A percentile compares a stretch with the other conserved stretches of the same genome.
phyloP scores from a whole-genome alignment of 2,113 vertebrate genomes.

The Tyto alba region DNA sequence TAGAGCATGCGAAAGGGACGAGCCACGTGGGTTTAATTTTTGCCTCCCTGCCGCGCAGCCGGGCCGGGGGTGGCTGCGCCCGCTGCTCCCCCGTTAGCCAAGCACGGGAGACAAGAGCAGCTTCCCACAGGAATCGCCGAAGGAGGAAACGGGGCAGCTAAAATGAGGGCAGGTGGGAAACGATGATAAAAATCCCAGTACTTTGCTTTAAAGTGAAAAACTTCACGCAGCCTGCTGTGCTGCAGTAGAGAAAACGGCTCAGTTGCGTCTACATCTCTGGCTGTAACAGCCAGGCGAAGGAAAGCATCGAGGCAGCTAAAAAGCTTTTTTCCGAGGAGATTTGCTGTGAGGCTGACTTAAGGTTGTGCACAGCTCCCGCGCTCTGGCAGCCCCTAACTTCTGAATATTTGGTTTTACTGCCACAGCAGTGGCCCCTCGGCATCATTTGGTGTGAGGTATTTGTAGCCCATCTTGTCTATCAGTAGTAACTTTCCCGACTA shows the following conservation, averaged over 20 bases:
- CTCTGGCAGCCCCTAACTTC: neutral
- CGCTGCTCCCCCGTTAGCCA: neutral
- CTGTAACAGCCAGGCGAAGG: neutral
- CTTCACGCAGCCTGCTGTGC: accelerated
- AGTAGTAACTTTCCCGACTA: neutral
- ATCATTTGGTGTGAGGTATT: neutral
- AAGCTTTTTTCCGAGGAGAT: neutral
- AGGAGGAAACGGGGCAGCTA: neutral
- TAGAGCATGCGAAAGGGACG: neutral
- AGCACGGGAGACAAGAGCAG: neutral
- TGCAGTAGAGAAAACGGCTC: neutral
- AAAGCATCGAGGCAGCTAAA: neutral
- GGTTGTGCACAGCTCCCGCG: neutral
- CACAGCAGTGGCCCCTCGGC: neutral
- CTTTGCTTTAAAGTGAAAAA: neutral
- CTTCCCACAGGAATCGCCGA: neutral
- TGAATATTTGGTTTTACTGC: neutral
- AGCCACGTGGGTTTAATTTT: neutral
- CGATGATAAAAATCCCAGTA: neutral
- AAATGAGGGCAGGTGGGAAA: neutral
- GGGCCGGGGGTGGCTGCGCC: neutral
- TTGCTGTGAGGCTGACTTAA: neutral
- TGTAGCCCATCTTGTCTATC: neutral
- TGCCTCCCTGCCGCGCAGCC: neutral
- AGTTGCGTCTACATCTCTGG: neutral